These are phyloP conservation scores for Hirtodrosophila histrioides DNA, from an alignment of 2,888 invertebrate species.

Conservation along the genomic window DNA sequence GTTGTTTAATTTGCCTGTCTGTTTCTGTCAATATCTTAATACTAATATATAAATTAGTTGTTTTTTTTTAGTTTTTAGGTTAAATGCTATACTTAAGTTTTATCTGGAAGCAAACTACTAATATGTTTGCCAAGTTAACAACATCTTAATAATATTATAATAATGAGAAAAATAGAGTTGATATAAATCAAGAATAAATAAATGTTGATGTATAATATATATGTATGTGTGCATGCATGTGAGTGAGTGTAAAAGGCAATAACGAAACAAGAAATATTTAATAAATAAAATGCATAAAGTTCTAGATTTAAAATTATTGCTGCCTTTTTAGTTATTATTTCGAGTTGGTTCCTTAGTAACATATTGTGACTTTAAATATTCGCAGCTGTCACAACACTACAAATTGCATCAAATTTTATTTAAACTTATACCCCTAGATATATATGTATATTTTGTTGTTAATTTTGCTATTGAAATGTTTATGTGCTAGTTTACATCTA, in stretches of 20 bases:
- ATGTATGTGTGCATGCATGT: slow-evolving; percentile 15
- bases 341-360: slow-evolving; percentile 46
- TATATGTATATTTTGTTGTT: slow-evolving; percentile 29
- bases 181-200: slow-evolving; percentile 41
- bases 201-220: slow-evolving; percentile 24
- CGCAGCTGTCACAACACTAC: slow-evolving; percentile 24
- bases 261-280: slow-evolving; percentile 38
- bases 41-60: slow-evolving; percentile 53
- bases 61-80: slow-evolving; percentile 34
- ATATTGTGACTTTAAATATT: slow-evolving; percentile 7
- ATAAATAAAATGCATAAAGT: slow-evolving; percentile 40
- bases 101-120: slow-evolving; percentile 60
- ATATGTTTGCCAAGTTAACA: slow-evolving; percentile 57
- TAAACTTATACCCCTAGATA: slow-evolving; percentile 24
- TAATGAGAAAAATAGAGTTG: slow-evolving; percentile 20
- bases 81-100: slow-evolving; percentile 70
- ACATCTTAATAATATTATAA: slow-evolving; percentile 44
- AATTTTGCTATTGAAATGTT: slow-evolving; percentile 56
- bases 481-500: slow-evolving; percentile 51
- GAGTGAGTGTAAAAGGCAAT: slow-evolving; percentile 23
- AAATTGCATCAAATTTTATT: slow-evolving; percentile 29
- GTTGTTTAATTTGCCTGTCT: slow-evolving; percentile 25
- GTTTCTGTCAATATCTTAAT: slow-evolving; percentile 41
- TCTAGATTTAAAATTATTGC: slow-evolving; percentile 16
- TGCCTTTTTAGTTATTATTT: slow-evolving; percentile 33